Evolutionary conservation across 2,113 vertebrate genomes (phyloP).

Genomic region (Puma concolor): DNA sequence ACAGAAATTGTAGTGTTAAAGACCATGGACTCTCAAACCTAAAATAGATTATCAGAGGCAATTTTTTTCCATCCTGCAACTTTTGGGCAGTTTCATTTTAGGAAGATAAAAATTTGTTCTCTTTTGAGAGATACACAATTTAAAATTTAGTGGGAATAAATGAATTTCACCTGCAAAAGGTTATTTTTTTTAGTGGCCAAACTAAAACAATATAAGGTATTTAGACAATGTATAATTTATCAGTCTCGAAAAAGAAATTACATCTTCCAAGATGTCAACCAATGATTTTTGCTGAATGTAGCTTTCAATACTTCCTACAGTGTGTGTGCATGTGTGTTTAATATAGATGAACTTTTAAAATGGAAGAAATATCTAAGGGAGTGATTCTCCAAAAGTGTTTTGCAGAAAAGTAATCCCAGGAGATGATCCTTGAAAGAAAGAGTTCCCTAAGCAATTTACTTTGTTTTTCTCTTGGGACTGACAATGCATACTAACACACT

Average conservation of each 20-base stretch:
- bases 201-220: not conserved
- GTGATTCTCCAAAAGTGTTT: not conserved
- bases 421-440: not conserved
- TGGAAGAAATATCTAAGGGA: not conserved
- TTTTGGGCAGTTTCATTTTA: not conserved
- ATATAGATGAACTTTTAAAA: not conserved
- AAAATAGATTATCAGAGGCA: not conserved
- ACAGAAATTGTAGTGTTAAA: not conserved
- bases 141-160: not conserved
- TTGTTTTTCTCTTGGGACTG: not conserved
- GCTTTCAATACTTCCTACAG: not conserved
- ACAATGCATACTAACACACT: not conserved
- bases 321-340: not conserved
- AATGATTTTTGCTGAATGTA: not conserved
- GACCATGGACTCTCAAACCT: not conserved
- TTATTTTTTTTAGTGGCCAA: not conserved
- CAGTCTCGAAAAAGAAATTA: not conserved
- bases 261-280: not conserved
- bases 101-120: not conserved
- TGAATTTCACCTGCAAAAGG: not conserved
- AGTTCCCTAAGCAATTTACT: constrained; percentile 1
- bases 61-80: not conserved
- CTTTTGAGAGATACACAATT: not conserved
- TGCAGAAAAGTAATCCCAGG: not conserved
- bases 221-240: not conserved